A percentile compares a stretch with the other conserved stretches of the same genome.
These are phyloP conservation scores for Arrhamphus sclerolepis DNA, from an alignment of 2,797 vertebrate genomes.

Conservation along the genomic window DNA sequence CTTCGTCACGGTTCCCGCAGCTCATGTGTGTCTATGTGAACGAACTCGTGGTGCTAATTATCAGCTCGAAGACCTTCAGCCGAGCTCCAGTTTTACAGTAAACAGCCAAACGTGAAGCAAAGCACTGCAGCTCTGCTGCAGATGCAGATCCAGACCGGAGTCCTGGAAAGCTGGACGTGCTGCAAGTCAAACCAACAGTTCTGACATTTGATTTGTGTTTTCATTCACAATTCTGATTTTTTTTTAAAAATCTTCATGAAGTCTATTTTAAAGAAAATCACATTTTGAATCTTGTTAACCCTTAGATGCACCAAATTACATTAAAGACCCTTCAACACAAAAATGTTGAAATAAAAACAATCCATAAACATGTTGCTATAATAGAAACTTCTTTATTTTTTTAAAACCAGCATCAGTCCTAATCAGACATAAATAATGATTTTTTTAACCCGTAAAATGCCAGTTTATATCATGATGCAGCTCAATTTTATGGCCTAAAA, in stretches of 20 bases:
- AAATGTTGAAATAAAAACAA: no score
- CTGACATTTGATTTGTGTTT: not conserved
- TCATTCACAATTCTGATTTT: no score
- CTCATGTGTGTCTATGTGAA: not conserved
- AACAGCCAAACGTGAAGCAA: constrained; percentile 57
- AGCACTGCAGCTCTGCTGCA: constrained; percentile 33
- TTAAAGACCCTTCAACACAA: no score
- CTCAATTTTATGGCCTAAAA: no score
- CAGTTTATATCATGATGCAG: no score
- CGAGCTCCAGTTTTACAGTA: constrained; percentile 52
- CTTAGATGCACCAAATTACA: no score
- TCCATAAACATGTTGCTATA: no score
- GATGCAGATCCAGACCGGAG: constrained; percentile 34
- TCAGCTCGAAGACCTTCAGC: constrained; percentile 26
- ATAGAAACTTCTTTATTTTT: no score
- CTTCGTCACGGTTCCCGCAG: constrained; percentile 37
- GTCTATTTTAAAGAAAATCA: not conserved
- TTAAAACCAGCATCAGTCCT: no score
- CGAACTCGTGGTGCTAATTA: constrained; percentile 25
- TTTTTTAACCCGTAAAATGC: no score
- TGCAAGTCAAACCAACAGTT: not conserved
- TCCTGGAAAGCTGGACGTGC: no score
- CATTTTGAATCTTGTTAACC: not conserved
- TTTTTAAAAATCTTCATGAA: not conserved
- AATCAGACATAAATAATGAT: no score